These are phyloP conservation scores for Eristalis arbustorum DNA, from an alignment of 2,888 invertebrate genomes.

Conservation along the genomic window DNA sequence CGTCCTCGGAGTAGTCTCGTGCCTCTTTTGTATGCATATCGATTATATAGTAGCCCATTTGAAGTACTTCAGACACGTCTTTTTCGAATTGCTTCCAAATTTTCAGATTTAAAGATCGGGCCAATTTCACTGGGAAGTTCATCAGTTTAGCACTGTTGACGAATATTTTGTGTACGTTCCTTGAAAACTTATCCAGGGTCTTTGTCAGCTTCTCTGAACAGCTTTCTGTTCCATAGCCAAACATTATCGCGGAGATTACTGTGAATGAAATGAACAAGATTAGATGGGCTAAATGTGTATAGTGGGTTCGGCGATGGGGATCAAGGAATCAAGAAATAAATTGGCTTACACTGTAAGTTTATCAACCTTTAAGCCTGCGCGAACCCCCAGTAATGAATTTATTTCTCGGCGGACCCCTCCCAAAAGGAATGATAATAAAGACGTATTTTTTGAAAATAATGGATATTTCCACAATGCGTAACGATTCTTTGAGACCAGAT, in stretches of 20 bases:
- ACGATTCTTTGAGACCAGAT: no score
- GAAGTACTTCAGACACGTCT: conserved; percentile 84
- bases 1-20: conserved; percentile 78
- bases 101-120: conserved; percentile 83
- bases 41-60: conserved; percentile 81
- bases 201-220: conserved; percentile 77
- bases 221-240: conserved; percentile 76
- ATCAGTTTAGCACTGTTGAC: conserved; percentile 86
- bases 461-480: no score
- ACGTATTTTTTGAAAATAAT: no score
- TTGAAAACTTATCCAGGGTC: conserved; percentile 82
- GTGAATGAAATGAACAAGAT: conserved; percentile 72
- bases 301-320: no score
- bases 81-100: conserved; percentile 88
- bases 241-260: conserved; percentile 83
- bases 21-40: conserved; percentile 74
- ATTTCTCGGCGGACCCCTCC: no score
- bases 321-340: no score
- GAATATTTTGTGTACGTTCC: conserved; percentile 87
- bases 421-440: no score
- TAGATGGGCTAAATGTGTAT: no score
- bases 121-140: conserved; percentile 85
- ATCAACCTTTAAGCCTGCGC: no score
- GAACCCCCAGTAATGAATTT: no score
- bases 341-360: no score